A percentile compares a stretch with the other conserved stretches of the same genome.
These are phyloP conservation scores for Helogale parvula DNA, from an alignment of 2,113 vertebrate genomes.

Conservation along the genomic window DNA sequence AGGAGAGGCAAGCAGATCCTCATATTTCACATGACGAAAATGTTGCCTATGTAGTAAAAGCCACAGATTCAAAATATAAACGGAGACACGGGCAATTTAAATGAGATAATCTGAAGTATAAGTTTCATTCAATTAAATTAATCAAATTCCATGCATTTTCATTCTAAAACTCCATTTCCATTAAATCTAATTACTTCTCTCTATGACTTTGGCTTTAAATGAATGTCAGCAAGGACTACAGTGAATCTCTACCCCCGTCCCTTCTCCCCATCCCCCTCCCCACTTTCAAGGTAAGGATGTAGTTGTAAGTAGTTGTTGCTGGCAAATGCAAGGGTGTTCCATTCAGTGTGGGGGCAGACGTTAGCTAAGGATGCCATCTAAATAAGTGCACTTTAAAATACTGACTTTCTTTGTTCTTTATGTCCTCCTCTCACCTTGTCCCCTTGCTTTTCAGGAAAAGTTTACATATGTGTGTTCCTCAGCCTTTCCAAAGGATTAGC, in stretches of 20 bases:
- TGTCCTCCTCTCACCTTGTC: not conserved
- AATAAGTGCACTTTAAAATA: not conserved
- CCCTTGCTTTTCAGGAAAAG: not conserved
- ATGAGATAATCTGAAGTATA: slow-evolving; percentile 49
- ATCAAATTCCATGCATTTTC: slow-evolving; percentile 50
- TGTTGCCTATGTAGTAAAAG: not conserved
- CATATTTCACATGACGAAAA: not conserved
- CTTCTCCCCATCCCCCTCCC: too few relatives aligned
- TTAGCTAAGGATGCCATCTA: not conserved
- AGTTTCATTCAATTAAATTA: slow-evolving; percentile 63
- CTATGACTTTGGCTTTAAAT: slow-evolving; percentile 51
- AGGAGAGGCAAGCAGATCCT: not conserved
- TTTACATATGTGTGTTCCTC: not conserved
- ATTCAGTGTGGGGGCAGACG: not conserved
- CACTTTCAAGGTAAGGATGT: not conserved
- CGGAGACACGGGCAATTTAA: slow-evolving; percentile 60
- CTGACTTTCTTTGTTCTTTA: not conserved
- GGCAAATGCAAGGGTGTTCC: not conserved
- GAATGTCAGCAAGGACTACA: not conserved
- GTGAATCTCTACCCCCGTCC: not conserved
- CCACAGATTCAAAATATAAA: slow-evolving; percentile 5
- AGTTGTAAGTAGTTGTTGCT: not conserved
- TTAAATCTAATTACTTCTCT: slow-evolving; percentile 61
- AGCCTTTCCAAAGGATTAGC: not conserved
- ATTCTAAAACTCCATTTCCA: slow-evolving; percentile 48